These are phyloP conservation scores for Atherinosoma microstoma DNA, from an alignment of 2,797 vertebrate genomes.

Conservation along the genomic window DNA sequence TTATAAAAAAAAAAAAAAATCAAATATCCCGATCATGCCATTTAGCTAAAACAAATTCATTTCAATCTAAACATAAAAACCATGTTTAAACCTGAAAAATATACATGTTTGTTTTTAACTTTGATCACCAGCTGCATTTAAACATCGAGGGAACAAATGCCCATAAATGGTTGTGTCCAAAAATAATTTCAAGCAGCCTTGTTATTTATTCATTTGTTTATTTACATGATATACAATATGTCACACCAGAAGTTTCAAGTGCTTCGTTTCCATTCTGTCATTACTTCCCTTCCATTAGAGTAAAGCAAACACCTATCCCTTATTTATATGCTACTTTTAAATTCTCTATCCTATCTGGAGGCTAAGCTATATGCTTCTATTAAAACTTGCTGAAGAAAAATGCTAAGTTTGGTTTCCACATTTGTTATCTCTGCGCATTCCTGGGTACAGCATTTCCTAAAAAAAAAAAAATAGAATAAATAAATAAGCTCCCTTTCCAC, in stretches of 20 bases:
- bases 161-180: not conserved
- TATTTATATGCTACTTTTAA: conserved; percentile 30
- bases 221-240: not conserved
- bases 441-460: conserved; percentile 2
- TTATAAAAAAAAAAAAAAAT: conserved; percentile 26
- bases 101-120: not conserved
- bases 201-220: not conserved
- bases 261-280: conserved; percentile 15
- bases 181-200: not conserved
- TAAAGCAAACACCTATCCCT: not conserved
- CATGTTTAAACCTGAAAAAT: conserved; percentile 7
- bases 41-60: conserved; percentile 40
- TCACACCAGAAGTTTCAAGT: not conserved
- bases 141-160: not conserved
- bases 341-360: conserved; percentile 3
- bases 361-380: not conserved
- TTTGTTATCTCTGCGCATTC: conserved; percentile 17
- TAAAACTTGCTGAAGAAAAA: not conserved
- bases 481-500: conserved; percentile 27
- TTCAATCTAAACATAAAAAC: conserved; percentile 24
- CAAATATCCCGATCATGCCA: conserved; percentile 52
- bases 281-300: not conserved
- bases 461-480: not conserved
- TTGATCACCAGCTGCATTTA: conserved; percentile 1
- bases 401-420: conserved; percentile 10